These are phyloP conservation scores for Timema podura DNA, from an alignment of 2,888 invertebrate genomes.

Conservation along the genomic window DNA sequence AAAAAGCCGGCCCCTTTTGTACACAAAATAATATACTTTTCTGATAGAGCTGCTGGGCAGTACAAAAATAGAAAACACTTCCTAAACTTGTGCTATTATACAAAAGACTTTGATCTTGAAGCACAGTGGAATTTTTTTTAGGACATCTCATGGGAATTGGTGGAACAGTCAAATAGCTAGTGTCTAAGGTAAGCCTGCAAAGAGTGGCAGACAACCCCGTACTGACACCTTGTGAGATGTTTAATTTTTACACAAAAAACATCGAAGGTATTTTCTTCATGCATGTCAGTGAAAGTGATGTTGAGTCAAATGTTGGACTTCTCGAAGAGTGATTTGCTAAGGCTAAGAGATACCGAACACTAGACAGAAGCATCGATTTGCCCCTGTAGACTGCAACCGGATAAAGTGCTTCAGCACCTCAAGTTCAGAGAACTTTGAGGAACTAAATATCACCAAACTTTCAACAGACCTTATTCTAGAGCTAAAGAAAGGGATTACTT, in stretches of 20 bases:
- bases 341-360: background rate
- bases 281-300: conserved; percentile 5
- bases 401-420: background rate
- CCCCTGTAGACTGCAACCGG: background rate
- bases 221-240: background rate
- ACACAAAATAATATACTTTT: background rate
- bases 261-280: background rate
- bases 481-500: conserved; percentile 2
- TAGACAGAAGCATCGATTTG: conserved; percentile 6
- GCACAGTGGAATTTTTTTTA: background rate
- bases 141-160: background rate
- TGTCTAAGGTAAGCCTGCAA: background rate
- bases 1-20: background rate
- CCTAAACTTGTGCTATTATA: background rate
- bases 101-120: background rate
- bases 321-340: conserved; percentile 1
- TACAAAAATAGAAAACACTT: background rate
- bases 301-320: background rate
- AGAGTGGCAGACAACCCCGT: background rate
- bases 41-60: background rate
- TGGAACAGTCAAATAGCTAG: conserved; percentile 1
- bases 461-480: background rate
- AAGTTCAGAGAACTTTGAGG: background rate
- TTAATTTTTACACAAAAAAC: background rate
- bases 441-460: background rate